phyloP scores from a whole-genome alignment of 2,113 vertebrate species.

The Microcebus lehilahytsara region DNA sequence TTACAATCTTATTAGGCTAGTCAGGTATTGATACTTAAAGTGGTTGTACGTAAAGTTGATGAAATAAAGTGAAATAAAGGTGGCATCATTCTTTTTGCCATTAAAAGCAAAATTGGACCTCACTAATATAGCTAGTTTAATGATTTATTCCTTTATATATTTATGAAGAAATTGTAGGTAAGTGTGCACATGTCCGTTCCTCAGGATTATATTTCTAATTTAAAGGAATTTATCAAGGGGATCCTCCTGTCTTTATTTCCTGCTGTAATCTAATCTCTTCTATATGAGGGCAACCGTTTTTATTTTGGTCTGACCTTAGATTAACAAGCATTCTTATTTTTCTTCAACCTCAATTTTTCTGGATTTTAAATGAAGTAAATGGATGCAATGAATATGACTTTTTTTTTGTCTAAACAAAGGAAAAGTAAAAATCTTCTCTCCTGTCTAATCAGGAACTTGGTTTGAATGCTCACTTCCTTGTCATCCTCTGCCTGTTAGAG shows the following conservation, averaged over 20 bases:
- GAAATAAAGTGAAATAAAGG: constrained; percentile 44
- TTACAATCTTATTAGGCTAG: constrained; percentile 16
- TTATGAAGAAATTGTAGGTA: constrained; percentile 31
- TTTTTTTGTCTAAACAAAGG: not conserved
- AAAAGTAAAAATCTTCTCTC: not conserved
- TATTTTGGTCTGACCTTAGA: not conserved
- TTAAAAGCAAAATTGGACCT: constrained; percentile 7
- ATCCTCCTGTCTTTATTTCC: not conserved
- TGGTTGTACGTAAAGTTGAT: constrained; percentile 16
- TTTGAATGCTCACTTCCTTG: not conserved
- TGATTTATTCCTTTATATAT: not conserved
- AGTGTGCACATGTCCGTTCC: not conserved
- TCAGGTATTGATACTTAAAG: constrained; percentile 29
- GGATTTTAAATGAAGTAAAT: not conserved
- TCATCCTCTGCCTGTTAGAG: not conserved
- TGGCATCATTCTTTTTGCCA: not conserved
- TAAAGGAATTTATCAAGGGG: not conserved
- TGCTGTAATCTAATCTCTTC: constrained; percentile 1
- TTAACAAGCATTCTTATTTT: not conserved
- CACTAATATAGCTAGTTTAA: constrained; percentile 14
- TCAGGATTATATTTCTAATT: constrained; percentile 43
- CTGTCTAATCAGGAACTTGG: not conserved
- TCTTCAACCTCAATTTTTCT: not conserved
- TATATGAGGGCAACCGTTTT: constrained; percentile 28
- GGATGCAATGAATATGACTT: not conserved